phyloP scores from a whole-genome alignment of 2,113 vertebrate species.

The Mobula hypostoma region DNA sequence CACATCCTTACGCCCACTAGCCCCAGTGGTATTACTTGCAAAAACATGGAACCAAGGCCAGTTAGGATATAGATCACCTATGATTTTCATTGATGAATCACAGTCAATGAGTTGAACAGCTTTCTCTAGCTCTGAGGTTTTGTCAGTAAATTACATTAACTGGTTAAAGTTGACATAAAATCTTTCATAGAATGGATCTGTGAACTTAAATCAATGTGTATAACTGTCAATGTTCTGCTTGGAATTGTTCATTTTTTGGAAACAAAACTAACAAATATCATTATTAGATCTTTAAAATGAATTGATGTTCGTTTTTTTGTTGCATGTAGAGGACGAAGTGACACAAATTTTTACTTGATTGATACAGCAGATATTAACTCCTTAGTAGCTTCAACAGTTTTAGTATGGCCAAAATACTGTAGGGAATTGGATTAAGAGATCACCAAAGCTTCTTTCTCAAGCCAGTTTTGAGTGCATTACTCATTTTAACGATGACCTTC shows the following conservation, averaged over 20 bases:
- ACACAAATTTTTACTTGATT: not conserved
- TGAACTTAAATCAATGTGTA: too few species aligned
- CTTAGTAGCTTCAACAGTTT: not conserved
- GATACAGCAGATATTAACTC: not conserved
- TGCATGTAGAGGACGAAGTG: not conserved
- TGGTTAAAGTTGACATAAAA: not conserved
- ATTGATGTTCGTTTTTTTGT: not conserved
- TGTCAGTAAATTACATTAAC: not conserved
- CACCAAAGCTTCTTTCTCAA: not conserved
- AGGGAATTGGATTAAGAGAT: not conserved
- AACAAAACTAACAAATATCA: too few species aligned
- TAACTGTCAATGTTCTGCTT: too few species aligned
- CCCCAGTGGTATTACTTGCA: too few species aligned
- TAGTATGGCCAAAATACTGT: not conserved
- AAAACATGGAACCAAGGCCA: not conserved
- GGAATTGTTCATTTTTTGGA: too few species aligned
- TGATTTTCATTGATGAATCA: too few species aligned
- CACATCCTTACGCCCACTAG: too few species aligned
- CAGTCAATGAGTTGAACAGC: not conserved
- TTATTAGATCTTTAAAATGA: not conserved
- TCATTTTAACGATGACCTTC: not conserved
- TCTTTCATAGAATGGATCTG: not conserved
- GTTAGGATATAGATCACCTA: not conserved
- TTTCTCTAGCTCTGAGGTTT: not conserved
- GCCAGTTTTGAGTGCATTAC: not conserved